These are phyloP conservation scores for Tetraneura akinire DNA, from an alignment of 1,140 invertebrate genomes.

Conservation along the genomic window DNA sequence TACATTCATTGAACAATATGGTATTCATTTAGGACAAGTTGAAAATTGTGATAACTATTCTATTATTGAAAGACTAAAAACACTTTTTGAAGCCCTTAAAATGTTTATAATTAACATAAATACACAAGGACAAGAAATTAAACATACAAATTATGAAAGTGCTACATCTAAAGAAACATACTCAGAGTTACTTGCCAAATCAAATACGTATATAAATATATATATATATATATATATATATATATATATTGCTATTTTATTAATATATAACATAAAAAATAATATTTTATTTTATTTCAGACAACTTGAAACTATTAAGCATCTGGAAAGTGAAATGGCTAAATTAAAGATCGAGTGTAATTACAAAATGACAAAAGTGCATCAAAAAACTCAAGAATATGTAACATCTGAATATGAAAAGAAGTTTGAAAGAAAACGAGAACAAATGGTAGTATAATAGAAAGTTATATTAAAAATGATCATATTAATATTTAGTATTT, in stretches of 20 bases:
- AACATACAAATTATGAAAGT: background rate
- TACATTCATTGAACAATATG: constrained; percentile 47
- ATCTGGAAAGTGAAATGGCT: constrained; percentile 9
- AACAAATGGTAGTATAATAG: constrained; percentile 24
- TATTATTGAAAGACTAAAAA: constrained; percentile 40
- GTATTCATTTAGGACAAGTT: constrained; percentile 31
- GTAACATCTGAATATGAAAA: constrained; percentile 46
- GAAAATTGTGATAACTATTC: constrained; percentile 29
- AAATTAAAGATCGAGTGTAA: constrained; percentile 20
- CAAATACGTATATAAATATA: constrained; percentile 44
- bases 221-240: no score
- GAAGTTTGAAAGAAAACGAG: constrained; percentile 41
- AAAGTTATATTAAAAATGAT: background rate
- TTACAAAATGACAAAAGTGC: constrained; percentile 41
- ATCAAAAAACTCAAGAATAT: constrained; percentile 48
- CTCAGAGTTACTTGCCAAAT: background rate
- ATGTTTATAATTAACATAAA: constrained; percentile 38
- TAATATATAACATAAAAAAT: no score
- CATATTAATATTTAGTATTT: background rate
- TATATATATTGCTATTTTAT: no score
- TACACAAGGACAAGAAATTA: constrained; percentile 16
- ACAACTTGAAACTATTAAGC: constrained; percentile 23
- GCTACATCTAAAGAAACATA: background rate
- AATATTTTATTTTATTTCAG: constrained; percentile 18
- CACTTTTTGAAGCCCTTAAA: constrained; percentile 44